phyloP scores from a whole-genome alignment of 2,113 vertebrate genomes.

The Kryptolebias marmoratus region DNA sequence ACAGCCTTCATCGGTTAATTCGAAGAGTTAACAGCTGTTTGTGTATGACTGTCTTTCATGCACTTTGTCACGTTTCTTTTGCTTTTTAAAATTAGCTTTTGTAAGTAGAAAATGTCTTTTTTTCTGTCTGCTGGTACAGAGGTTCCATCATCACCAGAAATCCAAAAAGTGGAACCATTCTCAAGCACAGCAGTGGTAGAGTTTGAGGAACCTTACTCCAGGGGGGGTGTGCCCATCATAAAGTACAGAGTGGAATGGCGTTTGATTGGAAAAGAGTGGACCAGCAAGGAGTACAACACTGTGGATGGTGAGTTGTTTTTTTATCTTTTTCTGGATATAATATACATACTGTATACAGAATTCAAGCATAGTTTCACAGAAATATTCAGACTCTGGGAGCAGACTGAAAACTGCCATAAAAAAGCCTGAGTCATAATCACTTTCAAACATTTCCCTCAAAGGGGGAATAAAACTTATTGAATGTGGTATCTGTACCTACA shows the following conservation, averaged over 20 bases:
- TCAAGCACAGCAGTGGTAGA: conserved; percentile 91
- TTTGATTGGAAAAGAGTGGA: conserved; percentile 83
- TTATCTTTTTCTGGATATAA: background rate
- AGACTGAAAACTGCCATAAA: background rate
- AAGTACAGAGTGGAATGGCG: conserved; percentile 93
- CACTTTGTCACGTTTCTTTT: background rate
- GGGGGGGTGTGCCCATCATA: conserved; percentile 91
- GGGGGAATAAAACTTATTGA: background rate
- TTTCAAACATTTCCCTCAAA: background rate
- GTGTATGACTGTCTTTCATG: too few relatives aligned
- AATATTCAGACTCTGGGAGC: background rate
- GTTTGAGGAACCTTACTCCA: conserved; percentile 91
- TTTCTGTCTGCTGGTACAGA: conserved; percentile 73
- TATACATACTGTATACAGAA: background rate
- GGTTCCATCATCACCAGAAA: conserved; percentile 90
- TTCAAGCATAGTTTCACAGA: background rate
- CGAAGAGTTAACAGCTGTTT: too few relatives aligned
- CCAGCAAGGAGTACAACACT: conserved; percentile 80
- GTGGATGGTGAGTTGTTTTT: conserved; percentile 83
- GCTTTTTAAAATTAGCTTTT: background rate
- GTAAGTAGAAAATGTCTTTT: background rate
- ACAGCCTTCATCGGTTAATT: too few relatives aligned
- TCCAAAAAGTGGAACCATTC: conserved; percentile 89
- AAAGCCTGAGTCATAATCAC: conserved; percentile 10
- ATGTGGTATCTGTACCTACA: background rate